A percentile compares a stretch with the other conserved stretches of the same genome.
phyloP scores from a whole-genome alignment of 2,888 invertebrate genomes.

The Isoperla grammatica region DNA sequence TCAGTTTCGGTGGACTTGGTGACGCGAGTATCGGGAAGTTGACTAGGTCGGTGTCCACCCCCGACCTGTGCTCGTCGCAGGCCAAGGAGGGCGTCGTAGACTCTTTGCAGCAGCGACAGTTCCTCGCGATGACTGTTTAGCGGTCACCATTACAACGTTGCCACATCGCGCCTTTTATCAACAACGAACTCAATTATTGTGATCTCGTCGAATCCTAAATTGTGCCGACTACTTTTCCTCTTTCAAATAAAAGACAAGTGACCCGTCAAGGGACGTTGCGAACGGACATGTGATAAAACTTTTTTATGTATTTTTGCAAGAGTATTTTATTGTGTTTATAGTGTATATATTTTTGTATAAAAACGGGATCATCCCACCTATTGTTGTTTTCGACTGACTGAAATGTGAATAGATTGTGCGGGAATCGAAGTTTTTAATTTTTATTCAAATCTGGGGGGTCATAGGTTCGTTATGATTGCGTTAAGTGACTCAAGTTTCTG shows the following conservation, averaged over 20 bases:
- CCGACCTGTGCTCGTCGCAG: conserved; percentile 51
- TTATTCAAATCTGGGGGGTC: no score
- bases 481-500: no score
- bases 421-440: no score
- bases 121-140: conserved; percentile 52
- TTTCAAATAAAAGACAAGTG: background rate
- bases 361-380: no score
- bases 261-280: no score
- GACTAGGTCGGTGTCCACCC: conserved; percentile 48
- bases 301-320: conserved; percentile 1
- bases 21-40: conserved; percentile 35
- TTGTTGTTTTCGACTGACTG: no score
- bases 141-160: background rate
- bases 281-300: conserved; percentile 9
- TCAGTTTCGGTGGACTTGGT: conserved; percentile 48
- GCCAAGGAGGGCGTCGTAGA: conserved; percentile 46
- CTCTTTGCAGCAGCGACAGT: conserved; percentile 47
- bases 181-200: background rate
- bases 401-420: no score
- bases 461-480: no score
- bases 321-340: background rate
- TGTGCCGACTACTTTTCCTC: background rate
- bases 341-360: background rate
- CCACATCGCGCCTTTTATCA: conserved; percentile 2
- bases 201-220: conserved; percentile 3